Evolutionary conservation across 1,140 invertebrate genomes (phyloP).

Genomic region (Sminthurides bifidus): DNA sequence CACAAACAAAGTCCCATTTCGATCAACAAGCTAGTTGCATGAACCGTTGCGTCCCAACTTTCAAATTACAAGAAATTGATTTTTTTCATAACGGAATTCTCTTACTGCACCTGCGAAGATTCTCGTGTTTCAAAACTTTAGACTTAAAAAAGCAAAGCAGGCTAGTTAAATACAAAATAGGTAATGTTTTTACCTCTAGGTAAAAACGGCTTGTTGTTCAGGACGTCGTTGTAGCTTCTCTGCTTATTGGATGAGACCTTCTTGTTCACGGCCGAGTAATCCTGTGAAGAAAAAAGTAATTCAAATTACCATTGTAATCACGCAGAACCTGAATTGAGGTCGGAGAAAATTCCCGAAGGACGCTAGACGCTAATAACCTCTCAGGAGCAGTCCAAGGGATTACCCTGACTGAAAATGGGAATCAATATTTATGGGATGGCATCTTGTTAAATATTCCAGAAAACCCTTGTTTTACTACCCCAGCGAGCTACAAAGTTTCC

Average conservation of each 20-base stretch:
- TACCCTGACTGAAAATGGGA: no score
- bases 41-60: no score
- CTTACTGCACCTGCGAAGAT: no score
- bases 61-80: no score
- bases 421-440: no score
- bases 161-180: neutral
- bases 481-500: neutral
- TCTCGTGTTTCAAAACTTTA: no score
- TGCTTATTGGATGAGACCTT: slow-evolving; percentile 47
- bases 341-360: no score
- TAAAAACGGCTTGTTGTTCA: slow-evolving; percentile 20
- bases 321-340: neutral
- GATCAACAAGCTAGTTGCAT: no score
- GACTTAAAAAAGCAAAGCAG: slow-evolving; percentile 3
- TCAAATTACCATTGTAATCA: neutral
- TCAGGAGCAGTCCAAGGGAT: no score
- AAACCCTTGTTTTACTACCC: neutral
- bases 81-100: no score
- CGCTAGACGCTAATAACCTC: no score
- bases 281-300: slow-evolving; percentile 35
- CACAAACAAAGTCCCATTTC: no score
- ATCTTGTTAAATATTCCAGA: neutral
- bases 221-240: slow-evolving; percentile 54
- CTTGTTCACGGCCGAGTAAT: slow-evolving; percentile 37
- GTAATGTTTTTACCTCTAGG: slow-evolving; percentile 22